phyloP scores from a whole-genome alignment of 2,113 vertebrate species.

The Atractosteus spatula region DNA sequence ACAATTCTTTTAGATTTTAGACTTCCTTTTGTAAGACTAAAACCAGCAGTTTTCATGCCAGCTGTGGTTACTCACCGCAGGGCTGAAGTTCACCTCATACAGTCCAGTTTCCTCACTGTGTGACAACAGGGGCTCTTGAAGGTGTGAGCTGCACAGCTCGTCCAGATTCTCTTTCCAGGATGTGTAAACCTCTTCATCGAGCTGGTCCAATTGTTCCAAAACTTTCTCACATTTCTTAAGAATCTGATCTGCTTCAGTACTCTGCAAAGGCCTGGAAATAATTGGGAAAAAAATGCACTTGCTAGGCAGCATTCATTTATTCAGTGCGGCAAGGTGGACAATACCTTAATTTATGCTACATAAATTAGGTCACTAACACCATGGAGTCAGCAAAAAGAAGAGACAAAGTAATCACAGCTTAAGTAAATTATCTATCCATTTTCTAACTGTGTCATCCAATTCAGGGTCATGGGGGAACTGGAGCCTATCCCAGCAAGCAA shows the following conservation, averaged over 20 bases:
- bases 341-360: no score
- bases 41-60: neutral
- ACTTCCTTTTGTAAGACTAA: neutral
- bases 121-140: slow-evolving; percentile 54
- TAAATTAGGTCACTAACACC: no score
- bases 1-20: neutral
- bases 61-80: slow-evolving; percentile 50
- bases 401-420: no score
- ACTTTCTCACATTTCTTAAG: slow-evolving; percentile 63
- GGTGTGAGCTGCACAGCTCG: slow-evolving; percentile 55
- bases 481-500: no score
- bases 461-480: no score
- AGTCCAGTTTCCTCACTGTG: slow-evolving; percentile 44
- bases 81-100: slow-evolving; percentile 64
- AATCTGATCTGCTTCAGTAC: slow-evolving; percentile 54
- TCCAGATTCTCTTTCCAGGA: slow-evolving; percentile 57
- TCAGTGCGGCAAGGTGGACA: no score
- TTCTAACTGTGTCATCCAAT: no score
- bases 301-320: neutral
- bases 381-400: no score
- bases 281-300: neutral
- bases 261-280: slow-evolving; percentile 49
- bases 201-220: slow-evolving; percentile 58
- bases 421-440: no score
- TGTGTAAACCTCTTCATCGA: slow-evolving; percentile 50